These are phyloP conservation scores for Stenurella melanura DNA, from an alignment of 2,888 invertebrate species.

Conservation along the genomic window DNA sequence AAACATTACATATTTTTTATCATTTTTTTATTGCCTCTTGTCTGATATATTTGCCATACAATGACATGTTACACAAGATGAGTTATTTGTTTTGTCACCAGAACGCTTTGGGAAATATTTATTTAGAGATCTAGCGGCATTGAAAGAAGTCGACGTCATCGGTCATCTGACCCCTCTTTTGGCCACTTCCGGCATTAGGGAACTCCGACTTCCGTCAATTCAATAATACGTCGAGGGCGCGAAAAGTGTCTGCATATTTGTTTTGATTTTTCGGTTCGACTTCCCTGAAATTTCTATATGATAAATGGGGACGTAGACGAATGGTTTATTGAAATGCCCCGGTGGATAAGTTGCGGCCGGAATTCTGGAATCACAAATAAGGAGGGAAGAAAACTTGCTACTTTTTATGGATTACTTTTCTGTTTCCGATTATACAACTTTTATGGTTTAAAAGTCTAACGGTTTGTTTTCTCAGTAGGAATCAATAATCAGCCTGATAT, in stretches of 20 bases:
- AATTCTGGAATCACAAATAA: slow-evolving; percentile 65
- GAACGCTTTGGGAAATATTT: slow-evolving; percentile 64
- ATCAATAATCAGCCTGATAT: not conserved
- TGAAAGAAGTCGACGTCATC: slow-evolving; percentile 63
- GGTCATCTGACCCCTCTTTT: slow-evolving; percentile 65
- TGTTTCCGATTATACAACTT: slow-evolving; percentile 65
- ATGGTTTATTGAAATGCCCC: slow-evolving; percentile 72
- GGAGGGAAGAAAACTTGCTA: slow-evolving; percentile 58
- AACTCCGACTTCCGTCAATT: slow-evolving; percentile 67
- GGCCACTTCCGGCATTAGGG: slow-evolving; percentile 66
- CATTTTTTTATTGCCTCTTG: not conserved
- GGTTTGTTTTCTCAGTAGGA: slow-evolving; percentile 27
- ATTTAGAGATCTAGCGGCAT: slow-evolving; percentile 62
- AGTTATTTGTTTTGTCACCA: slow-evolving; percentile 59
- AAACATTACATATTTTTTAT: not conserved
- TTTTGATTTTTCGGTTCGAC: slow-evolving; percentile 69
- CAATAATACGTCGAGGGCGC: slow-evolving; percentile 65
- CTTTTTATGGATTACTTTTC: slow-evolving; percentile 64
- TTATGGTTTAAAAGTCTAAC: slow-evolving; percentile 55
- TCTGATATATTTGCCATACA: slow-evolving; percentile 10
- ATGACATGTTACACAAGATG: slow-evolving; percentile 38
- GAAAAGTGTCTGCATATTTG: slow-evolving; percentile 72
- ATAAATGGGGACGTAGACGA: slow-evolving; percentile 70
- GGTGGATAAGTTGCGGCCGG: slow-evolving; percentile 66
- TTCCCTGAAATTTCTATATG: slow-evolving; percentile 65